These are phyloP conservation scores for Trachelus stipa DNA, from an alignment of 2,888 invertebrate species.

Conservation along the genomic window DNA sequence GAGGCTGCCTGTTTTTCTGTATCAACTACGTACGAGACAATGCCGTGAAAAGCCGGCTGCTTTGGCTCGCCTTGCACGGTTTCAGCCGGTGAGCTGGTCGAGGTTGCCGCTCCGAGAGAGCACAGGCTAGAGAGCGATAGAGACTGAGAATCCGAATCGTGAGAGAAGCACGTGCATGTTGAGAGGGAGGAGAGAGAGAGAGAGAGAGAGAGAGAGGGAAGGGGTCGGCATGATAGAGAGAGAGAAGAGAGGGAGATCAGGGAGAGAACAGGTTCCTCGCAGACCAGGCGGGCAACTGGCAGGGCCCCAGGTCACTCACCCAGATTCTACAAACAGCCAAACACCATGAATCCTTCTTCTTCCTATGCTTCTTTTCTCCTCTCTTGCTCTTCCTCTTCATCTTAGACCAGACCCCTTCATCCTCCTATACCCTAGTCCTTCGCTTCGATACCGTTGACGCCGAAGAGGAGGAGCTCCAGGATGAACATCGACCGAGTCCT, in stretches of 20 bases:
- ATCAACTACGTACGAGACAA: background rate
- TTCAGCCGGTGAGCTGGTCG: constrained; percentile 23
- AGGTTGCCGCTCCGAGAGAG: constrained; percentile 16
- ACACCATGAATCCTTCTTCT: constrained; percentile 39
- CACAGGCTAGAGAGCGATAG: constrained; percentile 21
- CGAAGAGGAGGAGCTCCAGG: background rate
- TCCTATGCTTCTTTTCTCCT: constrained; percentile 17
- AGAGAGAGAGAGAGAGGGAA: constrained; percentile 23
- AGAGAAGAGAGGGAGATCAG: constrained; percentile 23
- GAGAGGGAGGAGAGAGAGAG: constrained; percentile 3
- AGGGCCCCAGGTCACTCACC: constrained; percentile 62
- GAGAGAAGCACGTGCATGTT: constrained; percentile 18
- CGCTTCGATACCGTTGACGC: background rate
- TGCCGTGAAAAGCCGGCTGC: constrained; percentile 9
- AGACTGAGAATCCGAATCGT: constrained; percentile 20
- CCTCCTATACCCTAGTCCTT: background rate
- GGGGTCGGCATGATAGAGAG: constrained; percentile 8
- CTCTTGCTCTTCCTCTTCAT: constrained; percentile 23
- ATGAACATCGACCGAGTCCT: background rate
- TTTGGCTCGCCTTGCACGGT: constrained; percentile 14
- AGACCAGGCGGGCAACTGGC: constrained; percentile 42
- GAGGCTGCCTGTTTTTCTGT: background rate
- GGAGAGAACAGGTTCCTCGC: constrained; percentile 59
- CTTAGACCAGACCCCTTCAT: background rate
- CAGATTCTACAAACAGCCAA: constrained; percentile 61